Evolutionary conservation across 2,888 invertebrate genomes (phyloP).

Genomic region (Aspidiotus destructor): DNA sequence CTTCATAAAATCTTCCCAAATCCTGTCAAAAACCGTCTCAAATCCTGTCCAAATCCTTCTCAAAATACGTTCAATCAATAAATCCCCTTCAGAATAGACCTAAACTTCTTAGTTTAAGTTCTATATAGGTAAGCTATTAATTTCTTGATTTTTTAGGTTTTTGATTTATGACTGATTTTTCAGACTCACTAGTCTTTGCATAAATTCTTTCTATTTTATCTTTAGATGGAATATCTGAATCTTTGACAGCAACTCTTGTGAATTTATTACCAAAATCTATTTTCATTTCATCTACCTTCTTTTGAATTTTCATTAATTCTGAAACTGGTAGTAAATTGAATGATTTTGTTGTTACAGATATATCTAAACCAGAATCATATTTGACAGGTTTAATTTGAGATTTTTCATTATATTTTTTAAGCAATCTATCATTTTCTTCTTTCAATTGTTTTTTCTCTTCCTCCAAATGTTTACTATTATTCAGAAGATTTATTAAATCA

Average conservation of each 20-base stretch:
- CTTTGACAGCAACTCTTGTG: slow-evolving; percentile 10
- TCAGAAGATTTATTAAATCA: neutral
- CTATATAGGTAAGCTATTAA: too few relatives aligned
- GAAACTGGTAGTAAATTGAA: slow-evolving; percentile 15
- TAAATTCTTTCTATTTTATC: slow-evolving; percentile 13
- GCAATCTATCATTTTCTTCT: slow-evolving; percentile 13
- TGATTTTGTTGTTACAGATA: slow-evolving; percentile 17
- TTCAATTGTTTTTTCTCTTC: slow-evolving; percentile 10
- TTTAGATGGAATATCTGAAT: slow-evolving; percentile 13
- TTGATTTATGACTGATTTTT: neutral
- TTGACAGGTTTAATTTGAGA: neutral
- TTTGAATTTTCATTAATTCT: slow-evolving; percentile 16
- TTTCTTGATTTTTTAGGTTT: too few relatives aligned
- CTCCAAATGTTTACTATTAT: slow-evolving; percentile 10
- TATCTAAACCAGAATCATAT: slow-evolving; percentile 15
- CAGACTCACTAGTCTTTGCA: slow-evolving; percentile 6
- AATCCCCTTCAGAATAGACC: too few relatives aligned
- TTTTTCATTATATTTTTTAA: neutral
- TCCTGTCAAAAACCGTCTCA: too few relatives aligned
- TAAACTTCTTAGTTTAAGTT: too few relatives aligned
- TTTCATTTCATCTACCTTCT: slow-evolving; percentile 14
- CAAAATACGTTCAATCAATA: too few relatives aligned
- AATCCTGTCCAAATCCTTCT: too few relatives aligned
- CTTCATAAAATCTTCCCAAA: too few relatives aligned
- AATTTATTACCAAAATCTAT: slow-evolving; percentile 9